Base-by-base conservation (phyloP, 2,888 invertebrate genomes). In the Ichneumoninae sp. region DNA sequence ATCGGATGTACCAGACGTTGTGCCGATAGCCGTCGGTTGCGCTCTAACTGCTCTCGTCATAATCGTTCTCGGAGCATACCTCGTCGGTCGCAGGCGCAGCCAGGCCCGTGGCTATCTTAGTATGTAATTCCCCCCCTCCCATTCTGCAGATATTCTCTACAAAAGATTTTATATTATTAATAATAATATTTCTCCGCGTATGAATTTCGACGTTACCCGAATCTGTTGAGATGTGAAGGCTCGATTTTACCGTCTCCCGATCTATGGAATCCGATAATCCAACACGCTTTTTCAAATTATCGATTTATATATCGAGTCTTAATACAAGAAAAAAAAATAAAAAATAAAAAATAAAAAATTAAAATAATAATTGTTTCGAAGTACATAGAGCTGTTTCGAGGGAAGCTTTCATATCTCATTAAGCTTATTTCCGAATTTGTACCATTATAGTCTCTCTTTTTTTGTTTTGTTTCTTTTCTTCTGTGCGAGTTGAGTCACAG, bases 21-120 rank as follows among this genome's bases (percentile, higher is more conserved):
- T 99, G 81, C 99, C 99, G 33, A 99, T 99, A 92, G 98, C 98
- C 30, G 99, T 99, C 85, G 99, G 99, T 19, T 97, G 98, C 93
- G 97, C 98, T 72, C 95, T 99, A 82, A 98, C 97, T 86, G 97
- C 96, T 72, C 95, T 99, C 82, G 98, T 99, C 86, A 94, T 98
- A 84, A 96, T 99, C 87, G 98, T 99, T 75, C 96, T 99, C 88
- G 95, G 97, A 88, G 98, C 98, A 65, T 99, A 99, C 94, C 95
- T 99, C 87, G 96, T 98, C 92, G 99, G 98, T 83, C 97, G 99
- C 91, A 96, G 97, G 92, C 96, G 97, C 91, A 96, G 96, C 92
- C 96, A 96, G 93, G 96, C 97, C 74, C 95, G 96, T 89, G 98
- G 98, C 50, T 98, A 98, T 94, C 96, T 97, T 94, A 97, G 97